phyloP scores from a whole-genome alignment of 2,797 vertebrate genomes.

The Threskiornis aethiopicus region DNA sequence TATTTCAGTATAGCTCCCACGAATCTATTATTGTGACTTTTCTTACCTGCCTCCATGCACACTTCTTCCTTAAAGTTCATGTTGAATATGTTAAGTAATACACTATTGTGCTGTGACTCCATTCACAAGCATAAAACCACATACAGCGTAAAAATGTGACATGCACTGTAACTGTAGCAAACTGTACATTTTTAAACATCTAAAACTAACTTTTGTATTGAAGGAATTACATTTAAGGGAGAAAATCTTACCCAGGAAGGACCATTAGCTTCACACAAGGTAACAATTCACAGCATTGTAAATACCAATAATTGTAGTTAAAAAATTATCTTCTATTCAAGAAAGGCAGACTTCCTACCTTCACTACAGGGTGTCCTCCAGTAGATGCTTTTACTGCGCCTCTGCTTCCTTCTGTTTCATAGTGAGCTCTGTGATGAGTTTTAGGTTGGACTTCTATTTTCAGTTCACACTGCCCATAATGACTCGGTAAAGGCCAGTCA shows the following conservation, averaged over 20 bases:
- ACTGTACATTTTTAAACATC: not conserved
- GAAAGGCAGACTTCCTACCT: slow-evolving; percentile 81
- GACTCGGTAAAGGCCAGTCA: slow-evolving; percentile 95
- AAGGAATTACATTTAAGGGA: not conserved
- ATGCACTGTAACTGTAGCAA: not conserved
- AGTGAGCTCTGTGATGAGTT: slow-evolving; percentile 97
- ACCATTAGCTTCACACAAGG: not conserved
- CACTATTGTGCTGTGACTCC: not conserved
- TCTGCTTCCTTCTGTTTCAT: slow-evolving; percentile 98
- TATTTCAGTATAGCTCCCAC: not conserved
- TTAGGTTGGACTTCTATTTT: slow-evolving; percentile 99
- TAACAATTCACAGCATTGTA: not conserved
- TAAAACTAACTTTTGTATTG: not conserved
- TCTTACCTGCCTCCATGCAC: not conserved
- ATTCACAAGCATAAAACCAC: not conserved
- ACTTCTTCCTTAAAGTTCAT: not conserved
- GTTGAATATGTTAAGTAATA: not conserved
- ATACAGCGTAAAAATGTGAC: not conserved
- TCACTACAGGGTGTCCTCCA: slow-evolving; percentile 94
- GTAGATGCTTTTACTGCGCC: slow-evolving; percentile 95
- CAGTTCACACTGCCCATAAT: slow-evolving; percentile 93
- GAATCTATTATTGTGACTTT: not conserved
- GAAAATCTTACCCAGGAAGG: not conserved
- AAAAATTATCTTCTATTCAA: not conserved
- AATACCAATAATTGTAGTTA: not conserved